Conservation (phyloP, 2,888 invertebrate genomes). For the Galerucella pusilla region DNA sequence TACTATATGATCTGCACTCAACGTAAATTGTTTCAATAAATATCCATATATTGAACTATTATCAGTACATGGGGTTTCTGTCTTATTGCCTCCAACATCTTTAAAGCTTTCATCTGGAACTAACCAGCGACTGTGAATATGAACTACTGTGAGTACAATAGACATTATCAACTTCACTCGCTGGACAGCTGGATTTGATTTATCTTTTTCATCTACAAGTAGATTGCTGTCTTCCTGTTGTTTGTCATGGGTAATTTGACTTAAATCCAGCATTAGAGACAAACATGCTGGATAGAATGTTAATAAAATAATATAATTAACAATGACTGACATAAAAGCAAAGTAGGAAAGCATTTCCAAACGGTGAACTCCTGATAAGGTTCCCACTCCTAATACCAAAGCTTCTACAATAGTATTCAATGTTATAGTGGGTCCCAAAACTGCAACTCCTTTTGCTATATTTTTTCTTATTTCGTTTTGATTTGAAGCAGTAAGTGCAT, state of each 20-base stretch:
- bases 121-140: slow-evolving; percentile 73
- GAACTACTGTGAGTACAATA: slow-evolving; percentile 88
- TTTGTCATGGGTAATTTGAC: slow-evolving; percentile 54
- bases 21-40: slow-evolving; percentile 63
- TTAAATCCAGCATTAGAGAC: slow-evolving; percentile 86
- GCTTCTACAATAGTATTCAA: slow-evolving; percentile 91
- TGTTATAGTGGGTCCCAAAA: slow-evolving; percentile 89
- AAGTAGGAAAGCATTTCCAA: slow-evolving; percentile 91
- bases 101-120: slow-evolving; percentile 44
- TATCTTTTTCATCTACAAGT: slow-evolving; percentile 78
- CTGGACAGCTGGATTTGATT: slow-evolving; percentile 92
- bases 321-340: slow-evolving; percentile 89
- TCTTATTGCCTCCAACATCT: slow-evolving; percentile 38
- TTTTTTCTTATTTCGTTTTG: slow-evolving; percentile 86
- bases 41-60: slow-evolving; percentile 54
- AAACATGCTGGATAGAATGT: slow-evolving; percentile 95
- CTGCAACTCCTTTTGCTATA: slow-evolving; percentile 87
- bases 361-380: slow-evolving; percentile 87
- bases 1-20: slow-evolving; percentile 89
- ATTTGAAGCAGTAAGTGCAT: slow-evolving; percentile 82
- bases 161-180: slow-evolving; percentile 96
- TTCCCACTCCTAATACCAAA: slow-evolving; percentile 90
- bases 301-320: slow-evolving; percentile 93
- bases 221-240: slow-evolving; percentile 58
- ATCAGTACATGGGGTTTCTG: slow-evolving; percentile 48